Evolutionary conservation across 2,888 invertebrate genomes (phyloP), one percentile per base, ranked within the genome.

Genomic region (Eulithis prunata): DNA sequence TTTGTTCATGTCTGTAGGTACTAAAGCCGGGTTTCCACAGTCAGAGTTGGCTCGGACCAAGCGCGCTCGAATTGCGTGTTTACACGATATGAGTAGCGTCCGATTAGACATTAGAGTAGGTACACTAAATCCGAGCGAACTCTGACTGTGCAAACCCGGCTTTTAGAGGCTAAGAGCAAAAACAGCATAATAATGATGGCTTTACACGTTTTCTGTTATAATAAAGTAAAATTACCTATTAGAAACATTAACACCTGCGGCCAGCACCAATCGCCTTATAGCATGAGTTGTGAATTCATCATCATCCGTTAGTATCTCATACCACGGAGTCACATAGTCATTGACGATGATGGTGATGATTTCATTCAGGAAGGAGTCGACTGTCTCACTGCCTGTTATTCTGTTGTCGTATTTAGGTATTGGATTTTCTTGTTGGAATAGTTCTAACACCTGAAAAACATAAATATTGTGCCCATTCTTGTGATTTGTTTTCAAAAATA

Each of bases 321-420:
- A 96, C 96, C 96, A 96, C 0, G 96, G 95, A 71, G 95, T 95
- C 54, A 98, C 95, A 91, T 97, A 97, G 87, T 98, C 98, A 82
- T 97, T 94, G 59, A 97, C 94, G 60, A 97, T 94, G 73, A 96
- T 97, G 69, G 95, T 95, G 76, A 98, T 94, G 79, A 98, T 97
- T 91, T 97, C 96, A 89, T 97, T 97, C 58, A 98, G 93, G 75
- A 96, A 97, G 78, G 96, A 96, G 90, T 98, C 98, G 67, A 98
- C 97, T 43, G 96, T 94, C 78, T 96, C 96, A 78, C 97, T 97
- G 36, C 97, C 97, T 32, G 97, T 97, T 71, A 98, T 96, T 78
- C 97, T 84, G 68, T 78, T 90, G 70, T 93, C 93, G 82, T 84
- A 93, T 71, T 90, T 92, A 54, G 87, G 85, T 55, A 83, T 71